phyloP scores from a whole-genome alignment of 2,888 invertebrate species.

The Entomobrya multifasciata region DNA sequence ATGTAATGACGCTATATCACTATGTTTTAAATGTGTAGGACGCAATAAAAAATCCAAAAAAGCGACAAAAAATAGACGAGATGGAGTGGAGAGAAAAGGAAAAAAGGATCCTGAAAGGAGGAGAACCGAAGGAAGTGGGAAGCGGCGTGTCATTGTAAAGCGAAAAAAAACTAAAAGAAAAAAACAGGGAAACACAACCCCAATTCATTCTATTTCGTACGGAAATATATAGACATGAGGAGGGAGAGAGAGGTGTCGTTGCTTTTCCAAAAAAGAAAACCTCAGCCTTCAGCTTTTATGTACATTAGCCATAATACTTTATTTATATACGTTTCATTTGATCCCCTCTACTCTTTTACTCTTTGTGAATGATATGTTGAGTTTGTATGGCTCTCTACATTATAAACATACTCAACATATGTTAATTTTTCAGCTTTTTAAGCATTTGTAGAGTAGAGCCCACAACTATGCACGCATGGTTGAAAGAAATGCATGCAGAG shows the following conservation, averaged over 20 bases:
- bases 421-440: neutral
- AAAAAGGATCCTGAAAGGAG: neutral
- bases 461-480: too few relatives aligned
- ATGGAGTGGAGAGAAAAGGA: neutral
- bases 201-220: neutral
- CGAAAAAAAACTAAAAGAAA: too few relatives aligned
- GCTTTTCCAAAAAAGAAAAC: neutral
- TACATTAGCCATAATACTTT: too few relatives aligned
- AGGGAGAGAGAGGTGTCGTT: conserved; percentile 14
- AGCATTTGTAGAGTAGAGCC: neutral
- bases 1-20: conserved; percentile 56
- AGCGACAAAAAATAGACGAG: neutral
- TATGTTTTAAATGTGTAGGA: conserved; percentile 31
- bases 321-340: conserved; percentile 15
- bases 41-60: conserved; percentile 48
- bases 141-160: conserved; percentile 1
- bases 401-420: neutral
- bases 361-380: conserved; percentile 20
- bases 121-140: conserved; percentile 7
- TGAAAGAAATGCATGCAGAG: too few relatives aligned
- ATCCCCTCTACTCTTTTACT: conserved; percentile 8
- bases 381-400: too few relatives aligned
- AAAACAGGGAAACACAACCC: neutral
- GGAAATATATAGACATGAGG: neutral
- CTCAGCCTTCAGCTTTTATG: too few relatives aligned